phyloP scores from a whole-genome alignment of 2,888 invertebrate genomes.

The Anodontia alba region DNA sequence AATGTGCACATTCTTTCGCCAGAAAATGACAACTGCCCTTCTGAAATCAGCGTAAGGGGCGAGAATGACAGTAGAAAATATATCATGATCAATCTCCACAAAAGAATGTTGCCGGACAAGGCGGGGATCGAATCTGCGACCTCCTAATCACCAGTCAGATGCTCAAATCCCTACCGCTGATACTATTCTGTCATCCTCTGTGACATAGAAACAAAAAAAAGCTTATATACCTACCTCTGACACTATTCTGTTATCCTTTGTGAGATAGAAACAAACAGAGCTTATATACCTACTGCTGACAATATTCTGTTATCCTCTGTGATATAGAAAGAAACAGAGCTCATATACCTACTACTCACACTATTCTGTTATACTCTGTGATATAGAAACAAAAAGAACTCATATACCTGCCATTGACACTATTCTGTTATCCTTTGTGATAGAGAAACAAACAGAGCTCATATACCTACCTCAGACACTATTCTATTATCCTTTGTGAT shows the following conservation, averaged over 20 bases:
- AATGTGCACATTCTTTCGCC: too few species aligned
- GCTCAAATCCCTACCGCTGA: constrained; percentile 85
- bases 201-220: constrained; percentile 83
- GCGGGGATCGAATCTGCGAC: too few species aligned
- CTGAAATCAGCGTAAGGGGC: too few species aligned
- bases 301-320: constrained; percentile 84
- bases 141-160: too few species aligned
- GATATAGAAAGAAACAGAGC: constrained; percentile 84
- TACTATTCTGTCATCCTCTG: constrained; percentile 83
- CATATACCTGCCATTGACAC: constrained; percentile 83
- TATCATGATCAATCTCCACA: too few species aligned
- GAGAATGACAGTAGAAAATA: too few species aligned
- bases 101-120: too few species aligned
- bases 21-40: too few species aligned
- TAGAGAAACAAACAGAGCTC: constrained; percentile 85
- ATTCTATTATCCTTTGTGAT: constrained; percentile 83
- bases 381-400: constrained; percentile 85
- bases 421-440: constrained; percentile 83
- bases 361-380: constrained; percentile 83
- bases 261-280: constrained; percentile 83
- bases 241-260: constrained; percentile 83
- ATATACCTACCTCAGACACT: constrained; percentile 80
- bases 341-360: constrained; percentile 84
- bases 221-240: constrained; percentile 83
- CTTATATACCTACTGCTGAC: constrained; percentile 82